A percentile compares a stretch with the other conserved stretches of the same genome.
phyloP scores from a whole-genome alignment of 2,888 invertebrate species.

The Bombyx huttoni region DNA sequence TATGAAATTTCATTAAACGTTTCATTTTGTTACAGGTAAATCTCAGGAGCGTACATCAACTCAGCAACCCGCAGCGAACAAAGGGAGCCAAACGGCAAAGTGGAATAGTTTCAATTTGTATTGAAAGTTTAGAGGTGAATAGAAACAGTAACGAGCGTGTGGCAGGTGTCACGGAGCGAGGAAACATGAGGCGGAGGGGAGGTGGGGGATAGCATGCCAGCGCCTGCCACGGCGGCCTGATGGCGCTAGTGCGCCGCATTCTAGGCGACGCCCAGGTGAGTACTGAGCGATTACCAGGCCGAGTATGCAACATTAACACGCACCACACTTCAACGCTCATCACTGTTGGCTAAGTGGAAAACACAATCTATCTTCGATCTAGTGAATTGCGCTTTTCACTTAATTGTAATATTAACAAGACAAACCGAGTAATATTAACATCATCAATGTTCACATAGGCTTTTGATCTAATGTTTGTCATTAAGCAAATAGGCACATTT shows the following conservation, averaged over 20 bases:
- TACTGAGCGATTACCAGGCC: conserved; percentile 3
- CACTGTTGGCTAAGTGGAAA: conserved; percentile 9
- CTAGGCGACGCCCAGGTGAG: conserved; percentile 88
- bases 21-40: conserved; percentile 41
- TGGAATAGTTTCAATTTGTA: conserved; percentile 39
- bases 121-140: conserved; percentile 28
- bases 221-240: conserved; percentile 78
- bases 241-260: conserved; percentile 90
- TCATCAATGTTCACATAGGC: conserved; percentile 1
- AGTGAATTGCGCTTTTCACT: not conserved
- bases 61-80: conserved; percentile 17
- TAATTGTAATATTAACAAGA: not conserved
- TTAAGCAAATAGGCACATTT: conserved; percentile 10
- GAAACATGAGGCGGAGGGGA: conserved; percentile 39
- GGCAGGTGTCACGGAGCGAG: conserved; percentile 26
- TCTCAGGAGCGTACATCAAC: conserved; percentile 17
- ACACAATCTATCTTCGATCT: not conserved
- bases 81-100: conserved; percentile 25
- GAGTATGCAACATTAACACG: conserved; percentile 19
- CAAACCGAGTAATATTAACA: not conserved
- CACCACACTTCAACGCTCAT: conserved; percentile 16
- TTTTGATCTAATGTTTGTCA: conserved; percentile 5
- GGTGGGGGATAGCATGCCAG: conserved; percentile 69
- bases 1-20: conserved; percentile 8
- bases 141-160: conserved; percentile 22